phyloP scores from a whole-genome alignment of 2,113 vertebrate genomes.

The Python bivittatus region DNA sequence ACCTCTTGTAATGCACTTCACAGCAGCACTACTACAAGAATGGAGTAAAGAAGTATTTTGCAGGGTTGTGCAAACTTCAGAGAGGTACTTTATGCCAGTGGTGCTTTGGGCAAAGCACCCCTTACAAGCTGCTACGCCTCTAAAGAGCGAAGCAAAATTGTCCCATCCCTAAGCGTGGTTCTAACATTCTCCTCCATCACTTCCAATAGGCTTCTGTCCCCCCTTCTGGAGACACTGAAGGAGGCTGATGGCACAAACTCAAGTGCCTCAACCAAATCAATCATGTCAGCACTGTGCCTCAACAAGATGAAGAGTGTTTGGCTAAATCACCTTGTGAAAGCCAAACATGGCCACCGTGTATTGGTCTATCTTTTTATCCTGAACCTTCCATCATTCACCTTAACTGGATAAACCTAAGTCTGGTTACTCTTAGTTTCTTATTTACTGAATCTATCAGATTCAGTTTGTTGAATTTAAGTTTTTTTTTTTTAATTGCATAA shows the following conservation, averaged over 20 bases:
- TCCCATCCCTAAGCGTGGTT: neutral
- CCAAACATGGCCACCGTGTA: neutral
- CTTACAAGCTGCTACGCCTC: neutral
- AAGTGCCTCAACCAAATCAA: neutral
- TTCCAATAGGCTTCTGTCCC: neutral
- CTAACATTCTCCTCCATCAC: neutral
- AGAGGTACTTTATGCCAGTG: neutral
- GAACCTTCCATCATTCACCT: neutral
- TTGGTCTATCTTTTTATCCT: neutral
- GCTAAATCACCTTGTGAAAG: neutral
- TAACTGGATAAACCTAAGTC: neutral
- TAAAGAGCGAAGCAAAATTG: neutral
- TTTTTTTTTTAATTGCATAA: neutral
- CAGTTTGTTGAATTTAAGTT: neutral
- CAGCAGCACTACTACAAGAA: neutral
- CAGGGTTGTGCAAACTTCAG: neutral
- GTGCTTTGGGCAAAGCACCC: no score
- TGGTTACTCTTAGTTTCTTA: neutral
- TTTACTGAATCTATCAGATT: neutral
- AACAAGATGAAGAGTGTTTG: neutral
- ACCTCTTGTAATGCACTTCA: neutral
- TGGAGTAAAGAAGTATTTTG: neutral
- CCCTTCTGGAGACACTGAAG: neutral
- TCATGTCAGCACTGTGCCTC: neutral
- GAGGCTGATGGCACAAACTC: neutral